Evolutionary conservation across 2,797 vertebrate species (phyloP).

Genomic region (Huso huso): DNA sequence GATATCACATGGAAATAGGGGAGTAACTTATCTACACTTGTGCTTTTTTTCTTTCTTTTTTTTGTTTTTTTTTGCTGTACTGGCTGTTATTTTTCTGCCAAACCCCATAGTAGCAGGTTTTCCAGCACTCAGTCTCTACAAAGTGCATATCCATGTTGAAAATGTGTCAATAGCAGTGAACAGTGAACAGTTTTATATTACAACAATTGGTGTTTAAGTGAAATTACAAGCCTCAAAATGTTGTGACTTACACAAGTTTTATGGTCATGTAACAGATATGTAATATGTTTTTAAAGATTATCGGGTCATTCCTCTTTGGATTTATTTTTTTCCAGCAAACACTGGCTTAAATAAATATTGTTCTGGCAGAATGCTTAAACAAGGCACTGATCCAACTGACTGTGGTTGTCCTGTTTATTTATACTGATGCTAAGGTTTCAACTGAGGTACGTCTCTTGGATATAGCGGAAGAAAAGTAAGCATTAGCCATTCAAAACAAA

Average conservation of each 20-base stretch:
- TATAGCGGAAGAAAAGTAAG: constrained; percentile 58
- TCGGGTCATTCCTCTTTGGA: constrained; percentile 43
- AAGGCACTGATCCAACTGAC: constrained; percentile 53
- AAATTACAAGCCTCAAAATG: background rate
- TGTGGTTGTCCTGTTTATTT: constrained; percentile 72
- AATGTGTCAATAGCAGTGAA: constrained; percentile 24
- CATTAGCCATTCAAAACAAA: constrained; percentile 39
- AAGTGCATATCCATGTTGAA: constrained; percentile 9
- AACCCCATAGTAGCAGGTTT: background rate
- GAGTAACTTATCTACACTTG: constrained; percentile 26
- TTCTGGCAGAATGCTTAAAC: constrained; percentile 58
- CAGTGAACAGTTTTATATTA: constrained; percentile 25
- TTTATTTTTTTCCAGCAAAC: constrained; percentile 42
- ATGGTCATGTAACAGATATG: constrained; percentile 4
- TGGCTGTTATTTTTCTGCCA: constrained; percentile 20
- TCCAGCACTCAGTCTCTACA: too few species aligned
- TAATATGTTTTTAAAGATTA: constrained; percentile 44
- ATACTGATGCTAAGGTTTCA: constrained; percentile 56
- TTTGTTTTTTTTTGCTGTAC: constrained; percentile 3
- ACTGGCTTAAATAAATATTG: constrained; percentile 56
- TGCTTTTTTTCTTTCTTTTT: constrained; percentile 17
- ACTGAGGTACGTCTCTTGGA: constrained; percentile 42
- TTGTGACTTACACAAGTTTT: background rate
- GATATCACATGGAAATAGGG: constrained; percentile 43
- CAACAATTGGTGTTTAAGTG: background rate